A percentile compares a stretch with the other conserved stretches of the same genome.
phyloP scores from a whole-genome alignment of 2,888 invertebrate genomes.

The Ormyrus thymus region DNA sequence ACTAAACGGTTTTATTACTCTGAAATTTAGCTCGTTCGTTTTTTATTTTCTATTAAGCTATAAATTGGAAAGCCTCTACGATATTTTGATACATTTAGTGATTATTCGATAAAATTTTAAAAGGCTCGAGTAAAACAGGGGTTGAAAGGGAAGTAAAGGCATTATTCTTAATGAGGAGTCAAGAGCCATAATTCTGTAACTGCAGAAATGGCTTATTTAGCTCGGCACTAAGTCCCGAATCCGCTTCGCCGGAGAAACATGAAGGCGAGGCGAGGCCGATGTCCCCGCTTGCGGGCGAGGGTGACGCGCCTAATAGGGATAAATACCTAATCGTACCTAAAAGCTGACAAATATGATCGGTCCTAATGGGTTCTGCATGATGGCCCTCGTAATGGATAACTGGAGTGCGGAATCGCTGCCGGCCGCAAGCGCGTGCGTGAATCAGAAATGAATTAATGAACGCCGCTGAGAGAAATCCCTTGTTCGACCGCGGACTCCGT shows the following conservation, averaged over 20 bases:
- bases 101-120: too few species aligned
- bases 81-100: too few species aligned
- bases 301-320: conserved; percentile 60
- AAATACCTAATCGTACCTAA: conserved; percentile 64
- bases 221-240: background rate
- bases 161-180: too few species aligned
- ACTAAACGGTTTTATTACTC: too few species aligned
- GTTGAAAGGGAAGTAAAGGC: too few species aligned
- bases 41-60: too few species aligned
- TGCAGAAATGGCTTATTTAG: background rate
- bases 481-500: conserved; percentile 28
- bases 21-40: too few species aligned
- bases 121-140: too few species aligned
- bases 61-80: too few species aligned
- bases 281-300: conserved; percentile 19
- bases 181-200: background rate
- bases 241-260: background rate
- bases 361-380: conserved; percentile 60
- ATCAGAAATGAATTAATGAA: conserved; percentile 55
- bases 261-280: conserved; percentile 23
- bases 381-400: conserved; percentile 47
- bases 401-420: conserved; percentile 4
- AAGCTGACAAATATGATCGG: conserved; percentile 64
- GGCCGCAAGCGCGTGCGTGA: conserved; percentile 11
- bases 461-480: conserved; percentile 52